Evolutionary conservation across 2,888 invertebrate species (phyloP), one percentile per base, ranked within the genome.

Genomic region (Caenorhabditis uteleia): DNA sequence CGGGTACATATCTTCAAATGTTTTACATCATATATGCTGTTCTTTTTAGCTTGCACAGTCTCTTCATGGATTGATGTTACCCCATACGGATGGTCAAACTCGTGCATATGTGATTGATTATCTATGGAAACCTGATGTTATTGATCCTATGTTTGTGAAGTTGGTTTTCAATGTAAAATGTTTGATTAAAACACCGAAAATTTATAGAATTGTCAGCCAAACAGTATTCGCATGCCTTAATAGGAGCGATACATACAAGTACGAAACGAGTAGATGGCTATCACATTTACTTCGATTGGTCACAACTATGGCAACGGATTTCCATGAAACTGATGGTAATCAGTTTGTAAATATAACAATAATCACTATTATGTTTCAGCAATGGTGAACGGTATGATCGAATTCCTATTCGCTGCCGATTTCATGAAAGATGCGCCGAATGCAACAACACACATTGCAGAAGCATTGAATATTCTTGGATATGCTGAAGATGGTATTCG

Each of bases 381-480:
- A 14, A n/a, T n/a, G n/a, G n/a, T n/a, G n/a, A n/a, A n/a, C n/a
- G n/a, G n/a, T n/a, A n/a, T 53, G 6, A 12, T 47, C 12, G 53
- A 46, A 10, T 25, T 58, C 26, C 58, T 46, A 2, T 58, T 46
- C 33, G 46, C 29, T 3, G 50, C 58, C 1, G 58, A 58, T 1
- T 12, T 29, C 5, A 51, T 58, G 27, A 51, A 58, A 34, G 23
- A 33, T 7, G 58, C n/a, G n/a, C n/a, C n/a, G n/a, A 31, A 31
- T 12, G 14, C 12, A 12, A 31, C 8, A 31, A 31, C 8, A 31
- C 12, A 31, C 31, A 31, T 31, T 31, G 31, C 31, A 31, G 31
- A 31, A 31, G 10, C 31, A 31, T 31, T 12, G 31, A 12, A 12
- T 31, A n/a, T n/a, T n/a, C n/a, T n/a, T n/a, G n/a, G n/a, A n/a